Percentiles rank a stretch among this genome's conserved stretches.
phyloP scores from a whole-genome alignment of 1,140 invertebrate species.

The Drosophila orosa region DNA sequence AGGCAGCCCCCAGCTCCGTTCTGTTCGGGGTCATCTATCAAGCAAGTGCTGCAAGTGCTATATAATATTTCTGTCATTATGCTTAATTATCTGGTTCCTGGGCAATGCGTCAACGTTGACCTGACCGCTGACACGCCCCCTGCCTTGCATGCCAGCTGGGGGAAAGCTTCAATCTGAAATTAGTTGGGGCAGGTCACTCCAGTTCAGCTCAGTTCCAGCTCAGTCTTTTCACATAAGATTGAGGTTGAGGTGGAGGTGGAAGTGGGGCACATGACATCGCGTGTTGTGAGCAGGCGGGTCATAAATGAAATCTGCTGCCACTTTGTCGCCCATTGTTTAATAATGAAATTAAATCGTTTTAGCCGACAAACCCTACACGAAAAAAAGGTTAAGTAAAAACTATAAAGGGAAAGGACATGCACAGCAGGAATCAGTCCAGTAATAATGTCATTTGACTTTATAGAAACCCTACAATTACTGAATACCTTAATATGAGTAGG shows the following conservation, averaged over 20 bases:
- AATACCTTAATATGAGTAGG: not conserved
- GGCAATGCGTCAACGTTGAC: constrained; percentile 76
- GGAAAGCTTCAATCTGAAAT: constrained; percentile 32
- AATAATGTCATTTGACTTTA: not conserved
- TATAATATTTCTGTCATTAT: constrained; percentile 82
- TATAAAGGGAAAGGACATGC: not conserved
- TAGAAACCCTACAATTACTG: not conserved
- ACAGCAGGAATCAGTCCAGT: not conserved
- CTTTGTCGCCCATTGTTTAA: constrained; percentile 82
- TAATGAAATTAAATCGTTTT: constrained; percentile 79
- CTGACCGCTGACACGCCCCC: constrained; percentile 38
- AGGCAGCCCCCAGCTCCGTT: not conserved
- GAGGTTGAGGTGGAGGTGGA: constrained; percentile 17
- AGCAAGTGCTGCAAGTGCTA: constrained; percentile 65
- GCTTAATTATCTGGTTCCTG: constrained; percentile 83
- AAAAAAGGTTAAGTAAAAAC: constrained; percentile 4
- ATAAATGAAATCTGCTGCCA: constrained; percentile 81
- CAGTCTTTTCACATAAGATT: constrained; percentile 46
- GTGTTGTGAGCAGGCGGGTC: constrained; percentile 54
- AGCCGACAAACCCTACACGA: constrained; percentile 31
- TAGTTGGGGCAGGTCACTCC: constrained; percentile 58
- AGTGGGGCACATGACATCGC: constrained; percentile 50
- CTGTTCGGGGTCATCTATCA: constrained; percentile 57
- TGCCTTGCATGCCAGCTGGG: constrained; percentile 49
- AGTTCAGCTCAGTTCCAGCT: constrained; percentile 10